Percentiles rank a stretch among this genome's conserved stretches.
phyloP scores from a whole-genome alignment of 2,888 invertebrate genomes.

The Teleogryllus oceanicus region DNA sequence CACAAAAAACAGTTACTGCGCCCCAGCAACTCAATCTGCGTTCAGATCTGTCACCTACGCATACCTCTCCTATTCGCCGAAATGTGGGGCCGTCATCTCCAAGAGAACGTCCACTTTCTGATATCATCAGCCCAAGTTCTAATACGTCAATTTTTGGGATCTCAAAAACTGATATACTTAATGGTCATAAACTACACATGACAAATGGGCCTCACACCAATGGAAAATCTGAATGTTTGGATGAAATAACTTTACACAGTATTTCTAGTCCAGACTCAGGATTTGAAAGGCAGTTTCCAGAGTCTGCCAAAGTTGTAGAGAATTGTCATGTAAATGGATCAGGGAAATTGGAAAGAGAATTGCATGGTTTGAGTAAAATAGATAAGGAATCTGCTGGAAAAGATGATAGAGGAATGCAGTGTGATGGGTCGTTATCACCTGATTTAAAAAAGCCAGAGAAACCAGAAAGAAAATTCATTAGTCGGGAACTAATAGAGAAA shows the following conservation, averaged over 20 bases:
- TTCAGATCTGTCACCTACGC: neutral
- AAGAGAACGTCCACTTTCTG: neutral
- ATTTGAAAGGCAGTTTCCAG: neutral
- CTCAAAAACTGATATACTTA: neutral
- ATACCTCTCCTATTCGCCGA: neutral
- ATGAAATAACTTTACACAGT: neutral
- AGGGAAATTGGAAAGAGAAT: neutral
- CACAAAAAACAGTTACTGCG: neutral
- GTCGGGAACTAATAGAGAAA: slow-evolving; percentile 83
- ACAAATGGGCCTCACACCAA: neutral
- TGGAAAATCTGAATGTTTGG: neutral
- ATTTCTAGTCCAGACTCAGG: neutral
- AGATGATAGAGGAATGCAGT: neutral
- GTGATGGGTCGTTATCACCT: neutral
- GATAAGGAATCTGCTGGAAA: neutral
- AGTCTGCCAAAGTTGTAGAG: neutral
- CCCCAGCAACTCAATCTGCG: neutral
- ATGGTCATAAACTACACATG: neutral
- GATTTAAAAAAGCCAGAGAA: slow-evolving; percentile 68
- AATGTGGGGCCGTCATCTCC: neutral
- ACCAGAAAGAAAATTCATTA: slow-evolving; percentile 76
- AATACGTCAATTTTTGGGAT: neutral
- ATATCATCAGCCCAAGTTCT: neutral
- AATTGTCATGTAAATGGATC: neutral
- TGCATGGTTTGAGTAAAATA: neutral